Evolutionary conservation across 2,113 vertebrate species (phyloP), one percentile per base, ranked within the genome.

Genomic region (Propithecus coquereli): DNA sequence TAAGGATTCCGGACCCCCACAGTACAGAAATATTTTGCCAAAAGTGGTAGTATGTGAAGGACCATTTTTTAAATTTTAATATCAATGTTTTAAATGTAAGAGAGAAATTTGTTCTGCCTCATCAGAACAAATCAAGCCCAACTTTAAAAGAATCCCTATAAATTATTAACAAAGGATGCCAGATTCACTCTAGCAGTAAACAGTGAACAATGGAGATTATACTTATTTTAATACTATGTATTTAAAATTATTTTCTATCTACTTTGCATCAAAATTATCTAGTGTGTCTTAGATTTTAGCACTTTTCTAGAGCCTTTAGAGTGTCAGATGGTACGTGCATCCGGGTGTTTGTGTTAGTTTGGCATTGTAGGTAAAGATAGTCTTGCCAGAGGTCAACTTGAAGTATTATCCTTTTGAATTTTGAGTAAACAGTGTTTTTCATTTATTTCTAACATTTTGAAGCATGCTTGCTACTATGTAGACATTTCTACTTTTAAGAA

Each of bases 311-410:
- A 61, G 57, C n/a, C 43, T 70, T 63, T 20, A 17, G 0, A 22
- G 14, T 18, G 3, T 43, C 18, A n/a, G 0, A 23, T 0, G 27
- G 13, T 7, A 3, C 14, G 0, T 9, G 2, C 11, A 0, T 32
- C 43, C 43, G 7, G 32, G 13, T 23, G 14, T 66, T 1, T 20
- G 1, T 32, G 32, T 37, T 20, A 70, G 52, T 74, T 45, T 20
- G 20, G 23, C 80, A 0, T 16, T 22, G 10, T 4, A 27, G 12
- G n/a, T 45, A 63, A 37, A 37, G 30, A 3, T 34, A 2, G 63
- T 40, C 82, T 79, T 70, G 32, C 59, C 50, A 57, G 70, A 83
- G n/a, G n/a, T 7, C 12, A 79, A 8, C 32, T 30, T 43, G 32
- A 65, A 80, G 65, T 27, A 34, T 3, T 43, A 14, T 63, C 30